phyloP scores from a whole-genome alignment of 2,797 vertebrate genomes.

The Vireo griseus region DNA sequence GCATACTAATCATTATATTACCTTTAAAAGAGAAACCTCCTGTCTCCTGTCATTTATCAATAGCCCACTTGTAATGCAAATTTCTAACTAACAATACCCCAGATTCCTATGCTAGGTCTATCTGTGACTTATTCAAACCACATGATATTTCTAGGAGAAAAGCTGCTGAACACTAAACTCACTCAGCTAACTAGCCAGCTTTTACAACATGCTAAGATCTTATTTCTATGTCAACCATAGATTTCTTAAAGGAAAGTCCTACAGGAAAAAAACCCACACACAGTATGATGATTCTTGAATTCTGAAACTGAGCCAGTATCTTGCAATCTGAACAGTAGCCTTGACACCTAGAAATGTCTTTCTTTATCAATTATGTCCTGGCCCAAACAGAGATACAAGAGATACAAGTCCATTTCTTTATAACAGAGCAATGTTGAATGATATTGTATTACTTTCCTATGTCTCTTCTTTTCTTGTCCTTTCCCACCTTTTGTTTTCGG shows the following conservation, averaged over 20 bases:
- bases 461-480: background rate
- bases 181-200: background rate
- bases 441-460: fast-evolving
- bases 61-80: constrained; percentile 20
- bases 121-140: background rate
- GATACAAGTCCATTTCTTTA: background rate
- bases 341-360: background rate
- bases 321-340: background rate
- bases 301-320: background rate
- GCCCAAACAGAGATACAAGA: background rate
- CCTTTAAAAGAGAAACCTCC: background rate
- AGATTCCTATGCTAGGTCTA: background rate
- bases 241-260: background rate
- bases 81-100: background rate
- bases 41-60: constrained; percentile 1
- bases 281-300: background rate
- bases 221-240: background rate
- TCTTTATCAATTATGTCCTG: background rate
- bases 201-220: background rate
- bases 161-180: background rate
- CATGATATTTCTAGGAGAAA: background rate
- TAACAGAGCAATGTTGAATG: background rate
- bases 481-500: background rate
- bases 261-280: fast-evolving
- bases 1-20: background rate